phyloP scores from a whole-genome alignment of 30 jellyfish, hydroid and myxozoan genomes.

The Aurelia coerulea region DNA sequence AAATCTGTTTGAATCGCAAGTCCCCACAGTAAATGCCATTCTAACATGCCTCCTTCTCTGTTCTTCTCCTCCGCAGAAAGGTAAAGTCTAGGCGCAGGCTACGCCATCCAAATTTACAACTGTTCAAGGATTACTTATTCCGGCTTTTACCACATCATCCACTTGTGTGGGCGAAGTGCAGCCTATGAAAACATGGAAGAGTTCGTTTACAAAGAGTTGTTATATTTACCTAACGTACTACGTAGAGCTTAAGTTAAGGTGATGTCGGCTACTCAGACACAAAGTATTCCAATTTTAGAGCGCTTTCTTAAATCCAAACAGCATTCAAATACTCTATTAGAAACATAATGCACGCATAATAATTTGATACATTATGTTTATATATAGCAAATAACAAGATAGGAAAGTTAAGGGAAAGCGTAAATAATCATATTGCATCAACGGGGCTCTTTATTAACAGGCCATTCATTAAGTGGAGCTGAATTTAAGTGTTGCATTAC shows the following conservation, averaged over 20 bases:
- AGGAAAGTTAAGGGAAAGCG: slow-evolving; percentile 10
- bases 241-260: slow-evolving; percentile 8
- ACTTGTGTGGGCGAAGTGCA: slow-evolving; percentile 77
- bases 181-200: not conserved
- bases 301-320: slow-evolving; percentile 51
- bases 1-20: too few relatives aligned
- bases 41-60: too few relatives aligned
- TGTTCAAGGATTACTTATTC: too few relatives aligned
- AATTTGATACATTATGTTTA: slow-evolving; percentile 35
- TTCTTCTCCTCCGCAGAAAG: too few relatives aligned
- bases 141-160: slow-evolving; percentile 13
- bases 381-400: slow-evolving; percentile 31
- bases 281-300: slow-evolving; percentile 15
- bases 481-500: too few relatives aligned
- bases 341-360: slow-evolving; percentile 22
- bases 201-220: slow-evolving; percentile 13
- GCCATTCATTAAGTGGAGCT: too few relatives aligned
- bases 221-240: slow-evolving; percentile 13
- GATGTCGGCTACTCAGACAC: slow-evolving; percentile 37
- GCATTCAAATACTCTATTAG: not conserved
- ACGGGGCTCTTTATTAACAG: not conserved
- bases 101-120: too few relatives aligned
- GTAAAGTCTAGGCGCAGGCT: too few relatives aligned
- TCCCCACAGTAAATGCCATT: too few relatives aligned
- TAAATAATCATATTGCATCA: not conserved